Base-by-base conservation (phyloP, 2,888 invertebrate genomes). In the Pemphredon lugubris region DNA sequence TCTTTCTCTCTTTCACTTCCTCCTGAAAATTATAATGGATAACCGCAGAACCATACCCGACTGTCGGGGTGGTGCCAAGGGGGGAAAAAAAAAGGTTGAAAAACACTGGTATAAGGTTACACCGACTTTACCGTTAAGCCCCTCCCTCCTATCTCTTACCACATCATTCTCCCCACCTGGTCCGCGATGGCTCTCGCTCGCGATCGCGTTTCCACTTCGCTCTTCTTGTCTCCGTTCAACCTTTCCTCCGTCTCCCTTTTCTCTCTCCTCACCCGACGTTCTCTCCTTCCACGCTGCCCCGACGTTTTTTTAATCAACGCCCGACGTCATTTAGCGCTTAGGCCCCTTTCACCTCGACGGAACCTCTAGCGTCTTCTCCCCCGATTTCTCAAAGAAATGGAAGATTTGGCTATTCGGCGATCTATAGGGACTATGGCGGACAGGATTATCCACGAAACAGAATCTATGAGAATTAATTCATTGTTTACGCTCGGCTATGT, bases 121-220 rank as follows among this genome's bases (percentile, higher is more conserved):
- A 83, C 77, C 75, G 76, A 72, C 77, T 87, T 86, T 87, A 87
- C 87, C 87, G 87, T 87, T 87, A 87, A 85, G 71, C 79, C 81
- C 81, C 83, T 81, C 70, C 75, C 48, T 70, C 74, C 68, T 61
- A 23, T 51, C 53, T 70, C 66, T 72, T 74, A 67, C 70, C 69
- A 73, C 70, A 66, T 66, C 67, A 13, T 5, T 9, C 50, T 59
- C 74, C 61, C 58, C 74, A 64, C 69, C 61, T 59, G 47, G 51
- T 66, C 66, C 53, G 4, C 64, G 44, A 58, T 72, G 76, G n/a
- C n/a, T n/a, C n/a, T 75, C 74, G 67, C 79, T 73, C 69, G 75
- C 81, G 76, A 77, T 81, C 81, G 78, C 82, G 70, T 84, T 80
- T 85, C 79, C 75, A 83, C 77, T 77, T 55, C 48, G 55, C 13